These are phyloP conservation scores for Lichenostomus cassidix DNA, from an alignment of 2,113 vertebrate genomes.

Conservation along the genomic window DNA sequence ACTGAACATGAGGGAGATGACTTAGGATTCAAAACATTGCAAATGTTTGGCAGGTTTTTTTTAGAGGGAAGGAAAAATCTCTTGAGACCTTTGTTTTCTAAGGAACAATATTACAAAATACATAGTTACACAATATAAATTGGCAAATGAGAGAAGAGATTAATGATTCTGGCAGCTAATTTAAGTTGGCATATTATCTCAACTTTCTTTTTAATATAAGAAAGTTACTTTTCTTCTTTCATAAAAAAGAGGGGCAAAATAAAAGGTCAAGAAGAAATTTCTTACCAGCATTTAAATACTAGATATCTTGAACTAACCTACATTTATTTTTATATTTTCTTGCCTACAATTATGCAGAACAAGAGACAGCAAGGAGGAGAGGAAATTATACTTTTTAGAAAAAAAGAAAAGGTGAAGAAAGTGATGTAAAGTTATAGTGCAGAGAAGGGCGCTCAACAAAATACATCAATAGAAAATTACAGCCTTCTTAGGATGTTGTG, in stretches of 20 bases:
- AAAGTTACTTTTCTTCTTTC: not conserved
- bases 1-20: constrained; percentile 9
- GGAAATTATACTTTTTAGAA: not conserved
- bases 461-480: not conserved
- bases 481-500: not conserved
- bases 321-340: not conserved
- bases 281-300: not conserved
- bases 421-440: not conserved
- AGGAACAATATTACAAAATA: constrained; percentile 70
- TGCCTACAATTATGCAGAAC: not conserved
- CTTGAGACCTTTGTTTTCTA: constrained; percentile 61
- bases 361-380: not conserved
- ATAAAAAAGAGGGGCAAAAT: not conserved
- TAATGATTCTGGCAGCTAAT: constrained; percentile 35
- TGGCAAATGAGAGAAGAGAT: constrained; percentile 54
- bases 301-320: not conserved
- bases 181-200: constrained; percentile 2
- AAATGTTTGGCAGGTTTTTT: constrained; percentile 47
- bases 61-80: constrained; percentile 49
- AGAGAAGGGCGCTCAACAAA: not conserved
- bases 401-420: not conserved
- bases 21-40: constrained; percentile 51
- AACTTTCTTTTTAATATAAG: not conserved
- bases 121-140: constrained; percentile 58
- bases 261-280: not conserved